Base-by-base conservation (phyloP, 2,113 vertebrate species). In the Callocephalon fimbriatum region DNA sequence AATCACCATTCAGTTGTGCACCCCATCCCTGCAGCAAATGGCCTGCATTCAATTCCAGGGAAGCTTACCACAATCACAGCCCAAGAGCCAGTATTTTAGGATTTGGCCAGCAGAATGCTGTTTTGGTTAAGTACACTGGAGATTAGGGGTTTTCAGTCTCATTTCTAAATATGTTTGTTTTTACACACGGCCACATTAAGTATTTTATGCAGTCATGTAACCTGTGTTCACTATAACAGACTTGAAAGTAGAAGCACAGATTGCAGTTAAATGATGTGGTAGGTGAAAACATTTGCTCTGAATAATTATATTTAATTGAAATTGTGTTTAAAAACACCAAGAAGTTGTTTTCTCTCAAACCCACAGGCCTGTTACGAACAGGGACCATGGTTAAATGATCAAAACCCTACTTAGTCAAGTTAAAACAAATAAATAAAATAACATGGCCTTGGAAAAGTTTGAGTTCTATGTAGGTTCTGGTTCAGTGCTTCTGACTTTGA, bases 341-440 rank as follows among this genome's bases (percentile, higher is more conserved):
- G 76, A n/a, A 67, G 42, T 29, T 95, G n/a, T 97, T 96, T 94
- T 90, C 85, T 93, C n/a, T 32, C 63, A 96, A 97, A 95, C 84
- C 66, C 94, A 62, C 90, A 93, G 88, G 80, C 90, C 94, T 85
- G 53, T 59, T 93, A 86, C 32, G 53, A 94, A 90, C 87, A 93
- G 72, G 65, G 93, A 47, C 75, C 78, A 92, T 67, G 88, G 82
- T 91, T 96, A 97, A 93, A 90, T 95, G 88, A 97, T 96, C 86
- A 96, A 97, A 98, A 91, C 67, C 72, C 85, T 96, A 96, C 94
- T 98, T 96, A 95, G 76, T 91, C 70, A 91, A 96, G 86, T 93
- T 97, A 97, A 97, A 97, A 92, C 38, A 95, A 98, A 97, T 90
- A 97, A 97, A 97, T 96, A 97, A 97, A 96, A 96, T 94, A 97